Conservation (phyloP, 37 sponge, comb jelly and placozoan genomes). For the Ianthella basta region DNA sequence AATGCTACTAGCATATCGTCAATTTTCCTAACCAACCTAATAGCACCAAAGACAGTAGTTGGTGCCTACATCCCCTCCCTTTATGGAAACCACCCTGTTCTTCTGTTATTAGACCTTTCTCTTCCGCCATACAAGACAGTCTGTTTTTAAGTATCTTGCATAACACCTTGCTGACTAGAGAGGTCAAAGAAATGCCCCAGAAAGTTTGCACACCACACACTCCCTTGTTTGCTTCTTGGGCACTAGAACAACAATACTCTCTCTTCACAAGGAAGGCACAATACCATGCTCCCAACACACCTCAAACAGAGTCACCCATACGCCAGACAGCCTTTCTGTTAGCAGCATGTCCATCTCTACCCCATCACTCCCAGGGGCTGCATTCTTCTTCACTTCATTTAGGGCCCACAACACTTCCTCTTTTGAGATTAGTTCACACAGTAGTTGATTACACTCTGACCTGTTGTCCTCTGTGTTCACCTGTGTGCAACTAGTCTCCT, state of each 20-base stretch:
- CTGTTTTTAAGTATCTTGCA: background rate
- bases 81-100: no score
- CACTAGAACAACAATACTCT: background rate
- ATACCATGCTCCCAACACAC: background rate
- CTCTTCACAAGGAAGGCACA: background rate
- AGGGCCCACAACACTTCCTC: no score
- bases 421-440: slow-evolving; percentile 4
- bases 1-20: no score
- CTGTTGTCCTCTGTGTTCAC: background rate
- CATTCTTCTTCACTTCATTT: background rate
- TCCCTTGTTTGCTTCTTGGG: no score
- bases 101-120: no score
- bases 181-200: no score
- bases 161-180: background rate
- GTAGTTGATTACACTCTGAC: background rate
- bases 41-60: no score
- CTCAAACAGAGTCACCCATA: background rate
- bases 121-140: no score
- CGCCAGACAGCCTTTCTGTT: no score
- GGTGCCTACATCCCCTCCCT: no score
- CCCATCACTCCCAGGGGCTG: background rate
- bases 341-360: slow-evolving; percentile 1
- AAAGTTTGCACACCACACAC: background rate
- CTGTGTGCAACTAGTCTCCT: background rate
- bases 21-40: no score